phyloP scores from a whole-genome alignment of 2,888 invertebrate species.

The Spatulosminthurus flaviceps region DNA sequence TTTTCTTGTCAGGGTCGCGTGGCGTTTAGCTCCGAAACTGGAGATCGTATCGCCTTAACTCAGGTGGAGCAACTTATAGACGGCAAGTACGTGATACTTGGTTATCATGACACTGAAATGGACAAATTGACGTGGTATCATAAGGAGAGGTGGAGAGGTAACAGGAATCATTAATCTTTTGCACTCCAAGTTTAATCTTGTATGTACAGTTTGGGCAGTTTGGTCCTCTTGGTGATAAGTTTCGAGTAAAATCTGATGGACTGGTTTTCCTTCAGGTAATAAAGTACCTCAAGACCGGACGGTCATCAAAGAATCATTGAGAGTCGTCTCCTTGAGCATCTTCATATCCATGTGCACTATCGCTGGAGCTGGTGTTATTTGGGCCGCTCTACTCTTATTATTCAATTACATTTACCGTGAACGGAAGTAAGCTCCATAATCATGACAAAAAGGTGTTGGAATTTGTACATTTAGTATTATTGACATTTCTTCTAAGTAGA shows the following conservation, averaged over 20 bases:
- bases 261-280: conserved; percentile 76
- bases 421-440: conserved; percentile 75
- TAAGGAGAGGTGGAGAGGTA: conserved; percentile 90
- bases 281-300: conserved; percentile 95
- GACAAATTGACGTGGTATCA: conserved; percentile 96
- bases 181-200: no score
- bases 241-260: no score
- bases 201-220: no score
- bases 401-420: conserved; percentile 94
- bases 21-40: conserved; percentile 93
- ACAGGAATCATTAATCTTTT: no score
- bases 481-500: background rate
- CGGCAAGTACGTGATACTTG: conserved; percentile 92
- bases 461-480: background rate
- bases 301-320: conserved; percentile 82
- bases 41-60: conserved; percentile 97
- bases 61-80: conserved; percentile 97
- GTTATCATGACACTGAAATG: conserved; percentile 94
- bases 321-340: conserved; percentile 87
- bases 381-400: conserved; percentile 83
- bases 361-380: conserved; percentile 86
- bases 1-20: conserved; percentile 82
- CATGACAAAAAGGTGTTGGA: background rate
- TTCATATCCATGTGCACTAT: conserved; percentile 94
- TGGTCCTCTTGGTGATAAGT: no score